Evolutionary conservation across 2,888 invertebrate genomes (phyloP), one percentile per base, ranked within the genome.

Genomic region (Ashinkailepas kermadecensis): DNA sequence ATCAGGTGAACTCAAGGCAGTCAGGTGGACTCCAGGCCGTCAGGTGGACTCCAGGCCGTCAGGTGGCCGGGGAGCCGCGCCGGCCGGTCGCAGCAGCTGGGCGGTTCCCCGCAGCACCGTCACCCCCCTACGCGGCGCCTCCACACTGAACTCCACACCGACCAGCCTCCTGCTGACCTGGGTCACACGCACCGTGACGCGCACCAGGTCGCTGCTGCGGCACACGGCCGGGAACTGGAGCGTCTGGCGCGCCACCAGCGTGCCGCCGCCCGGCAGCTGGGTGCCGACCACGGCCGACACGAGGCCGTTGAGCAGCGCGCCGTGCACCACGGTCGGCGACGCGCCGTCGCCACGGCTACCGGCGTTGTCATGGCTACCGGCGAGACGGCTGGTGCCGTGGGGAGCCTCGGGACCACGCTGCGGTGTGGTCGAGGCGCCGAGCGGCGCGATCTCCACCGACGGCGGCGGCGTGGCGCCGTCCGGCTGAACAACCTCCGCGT

Each of bases 231-330:
- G 93, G 87, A 93, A 95, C 85, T 91, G 90, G 86, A 95, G 90
- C 78, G 89, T 91, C 87, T 95, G 95, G 57, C 92, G 91, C 18
- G 94, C 89, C 9, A 95, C 91, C 8, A 95, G 89, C 0, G 93
- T 92, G 0, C 95, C 95, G 0, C 93, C 92, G 0, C 95, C 95
- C 0, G 95, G 95, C 82, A 95, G 87, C 87, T 92, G 91, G 1
- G 93, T 94, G 0, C 95, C 95, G 81, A 95, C 92, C 11, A 95
- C 90, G 21, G 93, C 93, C 0, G 95, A 94, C 1, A 95, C 92
- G 56, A 95, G 87, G 0, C 93, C 93, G 87, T 95, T 95, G n/a
- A 95, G 88, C 79, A 94, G 89, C 7, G 95, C 94, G 3, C 95
- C 95, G 86, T 95, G 95, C 0, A 94, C 94, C 83, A 95, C 90